Evolutionary conservation across 2,113 vertebrate species (phyloP), one percentile per base, ranked within the genome.

Genomic region (Oreocharis arfaki): DNA sequence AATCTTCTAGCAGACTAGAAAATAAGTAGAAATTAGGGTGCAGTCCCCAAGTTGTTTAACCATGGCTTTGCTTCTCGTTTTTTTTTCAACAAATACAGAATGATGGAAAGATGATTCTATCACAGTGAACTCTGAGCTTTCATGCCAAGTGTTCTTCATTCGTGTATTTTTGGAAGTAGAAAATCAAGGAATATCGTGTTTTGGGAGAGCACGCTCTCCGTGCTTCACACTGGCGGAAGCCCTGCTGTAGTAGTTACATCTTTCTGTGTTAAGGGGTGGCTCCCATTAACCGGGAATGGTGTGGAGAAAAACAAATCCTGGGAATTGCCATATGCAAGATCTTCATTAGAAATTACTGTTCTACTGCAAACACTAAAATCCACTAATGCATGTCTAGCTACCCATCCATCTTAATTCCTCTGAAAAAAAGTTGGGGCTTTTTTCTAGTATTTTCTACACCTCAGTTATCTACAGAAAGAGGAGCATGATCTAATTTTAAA

Each of bases 21-120:
- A 81, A 57, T 15, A 57, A 53, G 8, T 50, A 55, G 80, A 87
- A 81, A 74, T 77, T 68, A 52, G 55, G 13, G 21, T 39, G 21
- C 0, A 0, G 61, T 90, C 42, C 33, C 55, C 3, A 26, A 87
- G 11, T 19, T 91, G 17, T 73, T 92, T 83, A 84, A 74, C 47
- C 11, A 11, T 0, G 6, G 6, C 20, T 70, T 70, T 77, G 7
- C 11, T 68, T 37, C 32, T 59, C 0, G 1, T 12, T n/a, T n/a
- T 83, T 61, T 50, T 50, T 56, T 23, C 10, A 52, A 33, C 16
- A 52, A 59, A 32, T 47, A 30, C 7, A 71, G 49, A 83, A 42
- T 3, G 4, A 44, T 49, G 41, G 35, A 76, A 83, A 71, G 10
- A 4, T 60, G 39, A 47, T 92, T 88, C 44, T 65, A 13, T 37